Evolutionary conservation across 2,113 vertebrate species (phyloP).

Genomic region (Sapajus apella): DNA sequence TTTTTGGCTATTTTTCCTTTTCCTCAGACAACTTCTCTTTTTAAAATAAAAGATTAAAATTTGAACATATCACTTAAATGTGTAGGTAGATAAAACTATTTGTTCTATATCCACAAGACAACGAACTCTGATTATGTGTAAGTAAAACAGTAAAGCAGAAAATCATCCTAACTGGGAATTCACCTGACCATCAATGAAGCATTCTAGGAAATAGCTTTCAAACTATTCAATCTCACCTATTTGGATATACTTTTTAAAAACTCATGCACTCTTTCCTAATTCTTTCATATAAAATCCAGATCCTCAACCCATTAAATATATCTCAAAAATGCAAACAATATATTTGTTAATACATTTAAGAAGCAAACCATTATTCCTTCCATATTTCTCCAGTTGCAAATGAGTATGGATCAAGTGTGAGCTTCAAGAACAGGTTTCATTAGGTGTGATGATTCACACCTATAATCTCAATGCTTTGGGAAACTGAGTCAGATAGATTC

Average conservation of each 20-base stretch:
- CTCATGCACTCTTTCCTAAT: background rate
- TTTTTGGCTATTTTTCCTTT: slow-evolving; percentile 39
- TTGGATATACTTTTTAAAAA: background rate
- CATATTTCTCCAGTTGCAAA: background rate
- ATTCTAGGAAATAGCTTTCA: background rate
- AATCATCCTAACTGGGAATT: background rate
- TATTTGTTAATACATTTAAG: background rate
- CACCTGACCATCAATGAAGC: background rate
- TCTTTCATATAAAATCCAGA: background rate
- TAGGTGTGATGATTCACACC: no score
- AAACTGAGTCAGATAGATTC: background rate
- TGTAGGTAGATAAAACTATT: background rate
- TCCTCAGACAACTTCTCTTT: slow-evolving; percentile 52
- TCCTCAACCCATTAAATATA: background rate
- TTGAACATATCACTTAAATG: background rate
- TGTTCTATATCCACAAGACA: background rate
- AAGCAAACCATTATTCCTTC: background rate
- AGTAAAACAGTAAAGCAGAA: background rate
- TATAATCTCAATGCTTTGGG: background rate
- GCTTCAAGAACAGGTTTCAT: background rate
- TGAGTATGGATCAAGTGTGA: background rate
- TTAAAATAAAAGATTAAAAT: slow-evolving; percentile 55
- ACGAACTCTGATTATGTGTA: background rate
- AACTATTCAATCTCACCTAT: background rate
- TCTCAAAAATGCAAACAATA: background rate